Percentiles rank a stretch among this genome's conserved stretches.
Conservation (phyloP, 2,888 invertebrate species). For the Hydraecia micacea region DNA sequence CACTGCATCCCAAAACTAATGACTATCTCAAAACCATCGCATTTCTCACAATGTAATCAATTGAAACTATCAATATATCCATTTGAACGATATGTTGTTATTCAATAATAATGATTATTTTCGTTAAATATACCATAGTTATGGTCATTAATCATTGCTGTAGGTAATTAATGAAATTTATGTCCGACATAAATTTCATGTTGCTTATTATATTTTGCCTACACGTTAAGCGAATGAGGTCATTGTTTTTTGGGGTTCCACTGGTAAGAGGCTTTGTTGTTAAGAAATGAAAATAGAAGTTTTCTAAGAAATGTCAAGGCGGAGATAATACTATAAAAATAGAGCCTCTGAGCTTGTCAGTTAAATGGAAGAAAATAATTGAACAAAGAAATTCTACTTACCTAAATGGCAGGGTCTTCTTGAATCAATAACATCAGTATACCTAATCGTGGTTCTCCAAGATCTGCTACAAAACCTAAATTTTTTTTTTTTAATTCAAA, state of each 20-base stretch:
- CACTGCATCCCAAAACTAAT: slow-evolving; percentile 40
- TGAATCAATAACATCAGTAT: not conserved
- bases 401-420: not conserved
- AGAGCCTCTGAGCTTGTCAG: not conserved
- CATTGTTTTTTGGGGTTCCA: slow-evolving; percentile 72
- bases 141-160: slow-evolving; percentile 82
- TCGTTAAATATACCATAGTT: slow-evolving; percentile 82
- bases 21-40: slow-evolving; percentile 25
- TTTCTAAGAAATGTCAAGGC: not conserved
- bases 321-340: not conserved
- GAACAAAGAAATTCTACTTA: not conserved
- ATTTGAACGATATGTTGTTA: slow-evolving; percentile 73
- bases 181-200: slow-evolving; percentile 83
- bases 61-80: slow-evolving; percentile 56
- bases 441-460: not conserved
- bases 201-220: slow-evolving; percentile 79
- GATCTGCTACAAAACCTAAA: not conserved
- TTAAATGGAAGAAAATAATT: not conserved
- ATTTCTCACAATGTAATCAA: slow-evolving; percentile 56
- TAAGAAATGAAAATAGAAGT: not conserved
- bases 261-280: slow-evolving; percentile 5
- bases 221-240: slow-evolving; percentile 77
- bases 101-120: slow-evolving; percentile 81
- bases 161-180: slow-evolving; percentile 88
- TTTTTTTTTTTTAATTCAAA: not conserved